phyloP scores from a whole-genome alignment of 2,113 vertebrate species.

The Eurypyga helias region DNA sequence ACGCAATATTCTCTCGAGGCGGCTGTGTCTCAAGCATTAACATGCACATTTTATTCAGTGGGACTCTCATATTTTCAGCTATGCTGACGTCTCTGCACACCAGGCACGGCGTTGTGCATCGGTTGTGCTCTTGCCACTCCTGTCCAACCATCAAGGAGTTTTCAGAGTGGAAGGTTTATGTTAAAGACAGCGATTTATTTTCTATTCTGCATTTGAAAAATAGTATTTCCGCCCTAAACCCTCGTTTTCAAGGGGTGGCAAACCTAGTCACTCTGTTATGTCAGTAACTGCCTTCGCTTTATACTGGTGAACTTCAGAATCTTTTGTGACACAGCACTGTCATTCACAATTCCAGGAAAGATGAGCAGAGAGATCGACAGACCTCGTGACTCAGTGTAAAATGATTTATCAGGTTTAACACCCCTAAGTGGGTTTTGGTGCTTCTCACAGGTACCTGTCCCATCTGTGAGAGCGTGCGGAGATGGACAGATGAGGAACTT shows the following conservation, averaged over 20 bases:
- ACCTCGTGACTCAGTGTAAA: background rate
- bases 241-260: background rate
- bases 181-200: background rate
- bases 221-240: background rate
- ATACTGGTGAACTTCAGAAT: background rate
- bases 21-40: background rate
- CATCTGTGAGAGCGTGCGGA: background rate
- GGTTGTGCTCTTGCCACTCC: background rate
- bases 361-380: background rate
- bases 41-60: background rate
- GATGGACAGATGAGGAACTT: conserved; percentile 13
- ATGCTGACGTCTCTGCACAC: background rate
- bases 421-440: background rate
- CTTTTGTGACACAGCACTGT: background rate
- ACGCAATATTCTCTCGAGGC: background rate
- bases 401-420: background rate
- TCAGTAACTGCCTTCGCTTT: background rate
- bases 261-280: background rate
- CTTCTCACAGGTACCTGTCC: conserved; percentile 19
- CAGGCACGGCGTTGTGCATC: background rate
- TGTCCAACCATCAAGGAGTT: background rate
- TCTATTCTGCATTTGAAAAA: background rate
- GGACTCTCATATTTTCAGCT: background rate
- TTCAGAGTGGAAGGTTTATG: background rate
- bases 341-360: conserved; percentile 17